Evolutionary conservation across 2,888 invertebrate genomes (phyloP).

Genomic region (Tholera decimalis): DNA sequence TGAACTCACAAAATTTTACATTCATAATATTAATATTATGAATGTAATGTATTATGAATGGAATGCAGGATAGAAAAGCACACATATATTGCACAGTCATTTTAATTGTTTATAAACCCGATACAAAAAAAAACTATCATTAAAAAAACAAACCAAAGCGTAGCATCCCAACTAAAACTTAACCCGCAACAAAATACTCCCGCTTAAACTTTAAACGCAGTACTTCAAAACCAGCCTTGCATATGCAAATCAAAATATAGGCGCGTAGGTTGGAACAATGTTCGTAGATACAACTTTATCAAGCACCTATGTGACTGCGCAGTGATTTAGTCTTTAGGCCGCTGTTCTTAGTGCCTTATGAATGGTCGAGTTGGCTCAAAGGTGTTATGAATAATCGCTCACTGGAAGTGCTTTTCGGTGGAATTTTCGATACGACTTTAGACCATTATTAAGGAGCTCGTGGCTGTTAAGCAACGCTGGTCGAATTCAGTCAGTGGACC

Average conservation of each 20-base stretch:
- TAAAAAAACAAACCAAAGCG: neutral
- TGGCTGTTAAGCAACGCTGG: too few species aligned
- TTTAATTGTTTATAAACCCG: too few species aligned
- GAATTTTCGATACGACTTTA: slow-evolving; percentile 4
- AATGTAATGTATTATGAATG: too few species aligned
- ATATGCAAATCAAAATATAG: slow-evolving; percentile 57
- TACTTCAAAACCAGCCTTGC: slow-evolving; percentile 27
- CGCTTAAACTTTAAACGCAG: slow-evolving; percentile 29
- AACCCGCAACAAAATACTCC: slow-evolving; percentile 2
- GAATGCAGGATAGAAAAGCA: too few species aligned
- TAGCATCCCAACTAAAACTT: neutral
- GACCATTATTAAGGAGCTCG: too few species aligned
- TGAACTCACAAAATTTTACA: too few species aligned
- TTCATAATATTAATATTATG: too few species aligned
- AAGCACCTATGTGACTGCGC: slow-evolving; percentile 49
- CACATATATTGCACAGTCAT: too few species aligned
- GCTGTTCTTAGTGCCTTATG: slow-evolving; percentile 54
- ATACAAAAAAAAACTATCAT: neutral
- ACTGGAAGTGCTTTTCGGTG: slow-evolving; percentile 7
- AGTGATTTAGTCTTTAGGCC: slow-evolving; percentile 54
- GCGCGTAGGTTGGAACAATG: slow-evolving; percentile 57
- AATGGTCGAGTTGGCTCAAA: slow-evolving; percentile 35
- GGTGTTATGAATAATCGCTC: slow-evolving; percentile 57
- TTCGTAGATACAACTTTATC: slow-evolving; percentile 63
- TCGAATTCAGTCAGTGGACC: too few species aligned